These are phyloP conservation scores for Elanoides forficatus DNA, from an alignment of 2,113 vertebrate genomes.

Conservation along the genomic window DNA sequence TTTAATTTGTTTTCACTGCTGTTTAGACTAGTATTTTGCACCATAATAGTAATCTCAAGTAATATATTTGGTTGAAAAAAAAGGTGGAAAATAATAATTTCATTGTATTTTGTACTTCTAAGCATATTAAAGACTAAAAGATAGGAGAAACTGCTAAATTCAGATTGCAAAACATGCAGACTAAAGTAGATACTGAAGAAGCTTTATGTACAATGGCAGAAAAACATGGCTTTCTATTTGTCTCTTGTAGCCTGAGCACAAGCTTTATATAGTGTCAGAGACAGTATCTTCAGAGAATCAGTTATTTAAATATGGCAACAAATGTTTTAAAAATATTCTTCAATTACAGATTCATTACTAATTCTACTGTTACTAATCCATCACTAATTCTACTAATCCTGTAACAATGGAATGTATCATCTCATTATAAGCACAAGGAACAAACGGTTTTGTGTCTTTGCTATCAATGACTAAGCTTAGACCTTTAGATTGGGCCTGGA, in stretches of 20 bases:
- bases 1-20: not conserved
- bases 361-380: not conserved
- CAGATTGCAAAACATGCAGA: not conserved
- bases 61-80: not conserved
- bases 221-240: not conserved
- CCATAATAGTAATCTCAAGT: not conserved
- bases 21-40: not conserved
- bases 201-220: not conserved
- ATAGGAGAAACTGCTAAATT: not conserved
- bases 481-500: not conserved
- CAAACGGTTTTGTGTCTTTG: not conserved
- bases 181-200: not conserved
- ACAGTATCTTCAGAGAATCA: not conserved
- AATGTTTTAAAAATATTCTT: not conserved
- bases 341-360: not conserved
- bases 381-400: conserved; percentile 24
- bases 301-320: not conserved
- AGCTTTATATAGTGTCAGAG: not conserved
- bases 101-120: not conserved
- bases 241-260: not conserved
- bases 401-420: not conserved
- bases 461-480: not conserved
- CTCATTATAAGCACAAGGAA: not conserved
- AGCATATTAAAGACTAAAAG: not conserved
- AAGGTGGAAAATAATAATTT: not conserved